Conservation (phyloP, 2,797 vertebrate species). For the Calcarius lapponicus region DNA sequence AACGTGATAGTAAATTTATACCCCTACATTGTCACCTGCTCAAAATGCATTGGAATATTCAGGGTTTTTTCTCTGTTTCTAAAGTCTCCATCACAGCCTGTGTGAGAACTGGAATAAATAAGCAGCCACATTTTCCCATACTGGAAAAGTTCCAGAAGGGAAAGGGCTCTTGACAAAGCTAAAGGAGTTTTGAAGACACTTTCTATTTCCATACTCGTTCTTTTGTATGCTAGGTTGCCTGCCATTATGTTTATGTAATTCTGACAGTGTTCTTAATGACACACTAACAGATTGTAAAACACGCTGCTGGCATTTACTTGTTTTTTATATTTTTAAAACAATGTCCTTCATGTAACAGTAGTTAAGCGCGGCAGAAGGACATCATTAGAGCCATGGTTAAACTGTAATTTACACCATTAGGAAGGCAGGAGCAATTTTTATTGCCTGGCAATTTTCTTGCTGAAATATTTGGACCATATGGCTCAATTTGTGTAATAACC, state of each 20-base stretch:
- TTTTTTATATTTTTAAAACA: conserved; percentile 98
- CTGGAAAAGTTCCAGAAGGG: conserved; percentile 57
- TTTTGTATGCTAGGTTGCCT: conserved; percentile 80
- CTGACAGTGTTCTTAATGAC: conserved; percentile 92
- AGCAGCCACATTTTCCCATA: not conserved
- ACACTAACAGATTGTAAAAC: conserved; percentile 97
- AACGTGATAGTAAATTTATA: conserved; percentile 1
- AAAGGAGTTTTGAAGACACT: conserved; percentile 76
- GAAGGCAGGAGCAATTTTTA: conserved; percentile 99
- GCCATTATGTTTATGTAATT: conserved; percentile 84
- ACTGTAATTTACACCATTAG: conserved; percentile 99
- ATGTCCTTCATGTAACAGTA: conserved; percentile 99
- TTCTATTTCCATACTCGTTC: conserved; percentile 70
- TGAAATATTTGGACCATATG: conserved; percentile 99
- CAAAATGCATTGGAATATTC: not conserved
- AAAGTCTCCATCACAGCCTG: not conserved
- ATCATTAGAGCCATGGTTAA: conserved; percentile 99
- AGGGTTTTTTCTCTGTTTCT: not conserved
- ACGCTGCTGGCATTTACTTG: conserved; percentile 87
- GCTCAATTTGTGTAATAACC: conserved; percentile 99
- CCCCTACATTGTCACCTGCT: not conserved
- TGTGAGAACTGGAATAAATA: conserved; percentile 32
- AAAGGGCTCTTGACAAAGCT: conserved; percentile 63
- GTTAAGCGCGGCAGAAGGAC: conserved; percentile 99
- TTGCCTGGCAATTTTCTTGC: conserved; percentile 99